Conservation (phyloP, 2,113 vertebrate genomes). For the Microtus richardsoni region DNA sequence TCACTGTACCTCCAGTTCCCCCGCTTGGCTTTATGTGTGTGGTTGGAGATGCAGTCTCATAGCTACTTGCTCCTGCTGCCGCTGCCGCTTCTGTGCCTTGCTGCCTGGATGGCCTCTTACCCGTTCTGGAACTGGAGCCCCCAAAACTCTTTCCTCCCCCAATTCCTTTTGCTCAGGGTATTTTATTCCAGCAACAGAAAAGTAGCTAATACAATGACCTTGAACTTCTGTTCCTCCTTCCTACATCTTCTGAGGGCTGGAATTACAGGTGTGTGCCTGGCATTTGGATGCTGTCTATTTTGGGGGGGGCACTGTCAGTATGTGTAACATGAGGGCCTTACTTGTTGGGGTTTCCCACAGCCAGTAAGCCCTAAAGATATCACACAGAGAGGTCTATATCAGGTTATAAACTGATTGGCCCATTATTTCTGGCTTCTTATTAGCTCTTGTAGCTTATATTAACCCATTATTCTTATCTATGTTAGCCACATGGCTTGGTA, state of each 20-base stretch:
- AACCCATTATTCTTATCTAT: too few species aligned
- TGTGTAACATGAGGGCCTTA: too few species aligned
- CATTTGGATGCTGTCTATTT: not conserved
- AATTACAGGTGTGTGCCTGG: not conserved
- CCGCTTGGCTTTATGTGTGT: not conserved
- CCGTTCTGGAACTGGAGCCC: not conserved
- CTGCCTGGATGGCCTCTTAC: not conserved
- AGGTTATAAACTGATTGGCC: too few species aligned
- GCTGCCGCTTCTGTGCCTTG: not conserved
- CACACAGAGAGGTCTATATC: too few species aligned
- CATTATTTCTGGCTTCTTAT: too few species aligned
- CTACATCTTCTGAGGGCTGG: not conserved
- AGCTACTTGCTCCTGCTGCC: not conserved
- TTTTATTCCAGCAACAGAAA: not conserved
- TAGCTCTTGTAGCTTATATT: too few species aligned
- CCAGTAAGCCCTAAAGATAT: too few species aligned
- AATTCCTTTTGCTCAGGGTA: not conserved
- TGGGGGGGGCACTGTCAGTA: too few species aligned
- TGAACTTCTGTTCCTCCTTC: not conserved
- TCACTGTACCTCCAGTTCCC: not conserved
- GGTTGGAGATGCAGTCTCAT: not conserved
- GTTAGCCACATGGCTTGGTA: too few species aligned
- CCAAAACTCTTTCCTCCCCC: not conserved
- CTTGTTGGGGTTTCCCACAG: too few species aligned
- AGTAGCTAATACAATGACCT: not conserved